Evolutionary conservation across 2,888 invertebrate genomes (phyloP).

Genomic region (Microchrysa polita): DNA sequence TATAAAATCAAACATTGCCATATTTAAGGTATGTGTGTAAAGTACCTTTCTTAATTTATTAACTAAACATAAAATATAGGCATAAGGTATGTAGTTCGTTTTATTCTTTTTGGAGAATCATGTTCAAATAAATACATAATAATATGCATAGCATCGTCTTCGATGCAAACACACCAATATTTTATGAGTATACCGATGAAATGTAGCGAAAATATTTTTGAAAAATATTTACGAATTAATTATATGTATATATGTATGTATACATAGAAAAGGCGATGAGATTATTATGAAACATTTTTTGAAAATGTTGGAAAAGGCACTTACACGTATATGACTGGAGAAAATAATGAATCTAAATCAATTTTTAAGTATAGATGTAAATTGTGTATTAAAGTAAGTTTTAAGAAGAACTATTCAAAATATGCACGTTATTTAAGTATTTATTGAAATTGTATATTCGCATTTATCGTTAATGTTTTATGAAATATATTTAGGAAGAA

Average conservation of each 20-base stretch:
- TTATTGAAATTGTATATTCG: slow-evolving; percentile 6
- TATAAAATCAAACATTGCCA: slow-evolving; percentile 8
- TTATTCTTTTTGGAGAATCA: too few species aligned
- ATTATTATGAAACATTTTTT: not conserved
- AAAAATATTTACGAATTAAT: not conserved
- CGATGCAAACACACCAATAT: not conserved
- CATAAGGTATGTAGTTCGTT: too few species aligned
- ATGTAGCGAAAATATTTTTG: not conserved
- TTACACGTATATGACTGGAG: not conserved
- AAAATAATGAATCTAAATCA: not conserved
- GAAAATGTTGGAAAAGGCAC: not conserved
- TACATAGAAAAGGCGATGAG: not conserved
- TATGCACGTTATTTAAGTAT: slow-evolving; percentile 10
- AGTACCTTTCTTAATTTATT: slow-evolving; percentile 7
- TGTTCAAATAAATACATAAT: too few species aligned
- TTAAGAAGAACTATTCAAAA: not conserved
- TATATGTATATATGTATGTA: not conserved
- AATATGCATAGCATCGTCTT: too few species aligned
- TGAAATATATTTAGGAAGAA: too few species aligned
- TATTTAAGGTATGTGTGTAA: slow-evolving; percentile 7
- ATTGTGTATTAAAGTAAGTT: not conserved
- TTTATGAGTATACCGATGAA: not conserved
- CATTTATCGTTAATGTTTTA: not conserved
- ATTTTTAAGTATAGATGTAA: not conserved
- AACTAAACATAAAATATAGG: too few species aligned